Base-by-base conservation (phyloP, 2,888 invertebrate genomes). In the Alloplasta piceator region DNA sequence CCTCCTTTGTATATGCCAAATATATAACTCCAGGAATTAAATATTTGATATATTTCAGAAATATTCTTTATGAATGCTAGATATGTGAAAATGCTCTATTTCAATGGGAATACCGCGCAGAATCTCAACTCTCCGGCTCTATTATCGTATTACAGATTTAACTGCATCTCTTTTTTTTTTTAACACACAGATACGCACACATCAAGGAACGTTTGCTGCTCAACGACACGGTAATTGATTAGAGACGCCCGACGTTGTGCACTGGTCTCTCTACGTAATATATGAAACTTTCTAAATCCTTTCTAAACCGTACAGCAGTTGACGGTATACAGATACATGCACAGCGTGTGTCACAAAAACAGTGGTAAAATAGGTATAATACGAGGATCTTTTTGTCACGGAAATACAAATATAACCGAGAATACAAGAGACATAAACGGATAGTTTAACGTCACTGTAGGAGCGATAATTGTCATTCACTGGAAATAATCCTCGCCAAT, bases 221-320 rank as follows among this genome's bases (percentile, higher is more conserved):
- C 63, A 56, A 63, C 80, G 55, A 80, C 72, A 73, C 71, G 63
- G 83, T 84, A 87, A 86, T 86, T 83, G 86, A 87, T 86, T 86
- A 84, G 84, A 85, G 83, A 84, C 83, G 83, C 83, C 83, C 80
- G 75, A 81, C 73, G 70, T 75, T 83, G 80, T 84, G 80, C 80
- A 70, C 77, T 66, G 61, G 77, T 77, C 77, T 73, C 80, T 78
- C 82, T 78, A 71, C 81, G 68, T 83, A 78, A 83, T 82, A 81
- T 68, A 85, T 74, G 80, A 80, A 82, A 87, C 88, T 88, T 88
- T 88, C 88, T 88, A 88, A 87, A 87, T 84, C 85, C 85, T 86
- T 86, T 87, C 84, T 85, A 85, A 85, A 82, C 78, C 76, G 78
- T 77, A 79, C 66, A 52, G 63, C 12, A 0, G 43, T 43, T 52